Percentiles rank a stretch among this genome's conserved stretches.
These are phyloP conservation scores for Sinohyriopsis cumingii DNA, from an alignment of 2,888 invertebrate species.

Conservation along the genomic window DNA sequence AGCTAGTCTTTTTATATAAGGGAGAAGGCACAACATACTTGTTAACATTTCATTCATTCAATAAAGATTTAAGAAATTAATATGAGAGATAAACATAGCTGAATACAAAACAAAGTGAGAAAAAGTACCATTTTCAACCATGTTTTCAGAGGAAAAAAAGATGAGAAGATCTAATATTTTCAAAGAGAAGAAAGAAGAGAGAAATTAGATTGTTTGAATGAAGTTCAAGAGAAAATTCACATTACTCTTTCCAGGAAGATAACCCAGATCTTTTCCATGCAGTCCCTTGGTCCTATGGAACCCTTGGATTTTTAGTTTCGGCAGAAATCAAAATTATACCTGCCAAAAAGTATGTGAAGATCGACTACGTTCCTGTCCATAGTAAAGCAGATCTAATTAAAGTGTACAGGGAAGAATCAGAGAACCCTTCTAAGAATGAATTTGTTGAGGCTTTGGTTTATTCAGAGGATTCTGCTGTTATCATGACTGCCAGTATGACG, in stretches of 20 bases:
- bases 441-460: slow-evolving; percentile 85
- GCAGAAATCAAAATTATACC: slow-evolving; percentile 84
- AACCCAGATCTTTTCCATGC: slow-evolving; percentile 84
- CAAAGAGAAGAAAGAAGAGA: no score
- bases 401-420: slow-evolving; percentile 75
- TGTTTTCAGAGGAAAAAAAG: no score
- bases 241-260: slow-evolving; percentile 75
- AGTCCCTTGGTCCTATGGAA: slow-evolving; percentile 90
- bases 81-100: no score
- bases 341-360: slow-evolving; percentile 77
- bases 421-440: slow-evolving; percentile 76
- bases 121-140: no score
- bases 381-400: slow-evolving; percentile 47
- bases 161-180: no score
- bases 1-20: no score
- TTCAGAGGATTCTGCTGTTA: slow-evolving; percentile 79
- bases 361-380: slow-evolving; percentile 80
- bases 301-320: slow-evolving; percentile 83
- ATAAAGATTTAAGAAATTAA: no score
- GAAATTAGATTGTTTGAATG: no score
- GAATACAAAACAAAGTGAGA: no score
- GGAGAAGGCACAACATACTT: no score
- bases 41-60: no score
- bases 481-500: slow-evolving; percentile 84
- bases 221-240: no score